Evolutionary conservation across 1,140 invertebrate species (phyloP).

Genomic region (Hypothenemus hampei): DNA sequence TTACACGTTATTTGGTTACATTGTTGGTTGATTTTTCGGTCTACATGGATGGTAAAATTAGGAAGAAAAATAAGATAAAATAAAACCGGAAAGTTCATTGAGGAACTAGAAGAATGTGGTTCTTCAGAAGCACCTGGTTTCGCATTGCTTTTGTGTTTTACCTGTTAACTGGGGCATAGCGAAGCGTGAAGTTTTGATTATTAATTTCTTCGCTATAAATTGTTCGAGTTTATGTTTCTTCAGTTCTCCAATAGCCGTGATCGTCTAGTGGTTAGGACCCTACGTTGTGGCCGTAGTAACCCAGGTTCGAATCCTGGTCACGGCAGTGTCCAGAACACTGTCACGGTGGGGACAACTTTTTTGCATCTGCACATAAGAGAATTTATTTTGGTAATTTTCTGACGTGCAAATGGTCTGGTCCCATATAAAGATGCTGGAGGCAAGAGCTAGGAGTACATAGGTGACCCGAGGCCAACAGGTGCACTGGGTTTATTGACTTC

Average conservation of each 20-base stretch:
- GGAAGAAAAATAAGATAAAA: too few relatives aligned
- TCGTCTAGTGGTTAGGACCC: slow-evolving; percentile 46
- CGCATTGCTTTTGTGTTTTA: too few relatives aligned
- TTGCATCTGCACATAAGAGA: too few relatives aligned
- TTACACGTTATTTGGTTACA: slow-evolving; percentile 18
- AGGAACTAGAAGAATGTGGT: too few relatives aligned
- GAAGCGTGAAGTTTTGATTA: too few relatives aligned
- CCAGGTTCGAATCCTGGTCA: slow-evolving; percentile 46
- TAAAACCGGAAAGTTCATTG: too few relatives aligned
- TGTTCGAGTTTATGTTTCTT: background rate
- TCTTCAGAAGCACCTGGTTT: too few relatives aligned
- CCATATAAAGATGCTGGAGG: slow-evolving; percentile 30
- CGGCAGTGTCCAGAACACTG: slow-evolving; percentile 33
- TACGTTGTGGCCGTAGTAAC: slow-evolving; percentile 46
- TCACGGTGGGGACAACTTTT: slow-evolving; percentile 12
- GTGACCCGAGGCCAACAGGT: slow-evolving; percentile 44
- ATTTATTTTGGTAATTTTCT: background rate
- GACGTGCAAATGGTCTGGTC: slow-evolving; percentile 14
- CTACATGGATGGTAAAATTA: slow-evolving; percentile 4
- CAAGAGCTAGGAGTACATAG: slow-evolving; percentile 35
- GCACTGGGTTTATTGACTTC: slow-evolving; percentile 46
- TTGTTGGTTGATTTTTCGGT: slow-evolving; percentile 1
- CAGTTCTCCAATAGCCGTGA: slow-evolving; percentile 34
- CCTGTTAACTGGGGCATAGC: too few relatives aligned
- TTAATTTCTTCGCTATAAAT: too few relatives aligned